Evolutionary conservation across 2,888 invertebrate genomes (phyloP), one percentile per base, ranked within the genome.

Genomic region (Hemithea aestivaria): DNA sequence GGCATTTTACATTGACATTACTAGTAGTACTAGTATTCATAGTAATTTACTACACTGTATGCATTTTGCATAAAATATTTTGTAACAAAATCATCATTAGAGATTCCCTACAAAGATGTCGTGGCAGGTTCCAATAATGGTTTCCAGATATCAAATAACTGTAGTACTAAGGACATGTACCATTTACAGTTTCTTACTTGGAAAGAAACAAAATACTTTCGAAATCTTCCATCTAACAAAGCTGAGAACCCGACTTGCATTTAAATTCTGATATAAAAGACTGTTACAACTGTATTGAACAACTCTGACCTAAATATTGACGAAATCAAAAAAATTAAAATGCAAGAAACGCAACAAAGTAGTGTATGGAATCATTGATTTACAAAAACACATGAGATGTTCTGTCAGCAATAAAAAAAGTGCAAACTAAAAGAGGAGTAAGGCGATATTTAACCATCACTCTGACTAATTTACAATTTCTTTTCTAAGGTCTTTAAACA

Each of bases 271-370:
- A 26, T 30, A 26, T 34, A 38, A 33, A 35, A 35, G 8, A 27
- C 29, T 36, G 40, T 35, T 26, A 35, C 31, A 42, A 45, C 33
- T 30, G 24, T 30, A 39, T 38, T 35, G 35, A 55, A 60, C 51
- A 58, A 45, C 37, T 48, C 47, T 55, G 51, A 53, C 50, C 34
- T 16, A 49, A 48, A 45, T 52, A 33, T 29, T 2, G 8, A 12
- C 30, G 30, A 35, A 41, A 41, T 40, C 40, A 35, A 40, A 49
- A 27, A 31, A 40, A 12, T 41, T 44, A 43, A 46, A 44, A 38
- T 31, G 20, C 36, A 42, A 28, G 32, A 42, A 42, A 38, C 20
- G 48, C 44, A 45, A 46, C 40, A 48, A 47, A 29, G 44, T 44
- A 25, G 32, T 8, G 24, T 11, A 35, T 44, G 28, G 37, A 40